A percentile compares a stretch with the other conserved stretches of the same genome.
phyloP scores from a whole-genome alignment of 2,888 invertebrate genomes.

The Lochmaea capreae region DNA sequence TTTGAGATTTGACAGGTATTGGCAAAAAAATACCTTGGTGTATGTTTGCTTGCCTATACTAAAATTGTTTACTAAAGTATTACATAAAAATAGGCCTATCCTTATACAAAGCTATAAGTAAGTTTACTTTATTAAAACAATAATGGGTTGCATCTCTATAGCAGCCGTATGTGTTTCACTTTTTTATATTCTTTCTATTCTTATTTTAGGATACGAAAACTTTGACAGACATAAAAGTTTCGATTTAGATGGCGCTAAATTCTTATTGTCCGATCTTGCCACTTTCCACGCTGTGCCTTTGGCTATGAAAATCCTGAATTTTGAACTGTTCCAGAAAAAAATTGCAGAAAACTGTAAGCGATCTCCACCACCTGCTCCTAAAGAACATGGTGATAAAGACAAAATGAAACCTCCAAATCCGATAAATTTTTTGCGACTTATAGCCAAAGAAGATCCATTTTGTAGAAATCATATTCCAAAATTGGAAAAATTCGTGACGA shows the following conservation, averaged over 20 bases:
- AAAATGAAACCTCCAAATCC: not conserved
- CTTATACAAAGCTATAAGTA: too few relatives aligned
- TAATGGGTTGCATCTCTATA: too few relatives aligned
- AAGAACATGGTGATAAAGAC: not conserved
- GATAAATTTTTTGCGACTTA: not conserved
- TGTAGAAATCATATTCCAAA: slow-evolving; percentile 12
- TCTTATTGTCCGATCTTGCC: slow-evolving; percentile 67
- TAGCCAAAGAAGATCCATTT: slow-evolving; percentile 8
- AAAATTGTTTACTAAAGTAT: too few relatives aligned
- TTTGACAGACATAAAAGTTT: slow-evolving; percentile 67
- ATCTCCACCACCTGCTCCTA: not conserved
- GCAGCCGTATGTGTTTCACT: too few relatives aligned
- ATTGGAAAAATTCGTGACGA: slow-evolving; percentile 3
- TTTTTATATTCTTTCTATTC: not conserved
- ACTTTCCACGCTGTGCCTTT: slow-evolving; percentile 70
- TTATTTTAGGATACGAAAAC: slow-evolving; percentile 63
- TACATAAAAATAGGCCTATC: too few relatives aligned
- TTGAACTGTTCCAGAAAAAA: slow-evolving; percentile 61
- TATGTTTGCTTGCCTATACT: too few relatives aligned
- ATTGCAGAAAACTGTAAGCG: slow-evolving; percentile 46
- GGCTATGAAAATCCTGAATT: slow-evolving; percentile 66
- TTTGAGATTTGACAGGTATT: too few relatives aligned
- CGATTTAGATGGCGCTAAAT: slow-evolving; percentile 65
- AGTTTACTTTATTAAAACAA: too few relatives aligned
- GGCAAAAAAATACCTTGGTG: too few relatives aligned